Conservation (phyloP, 2,888 invertebrate species). For the Pegoplata infirma region DNA sequence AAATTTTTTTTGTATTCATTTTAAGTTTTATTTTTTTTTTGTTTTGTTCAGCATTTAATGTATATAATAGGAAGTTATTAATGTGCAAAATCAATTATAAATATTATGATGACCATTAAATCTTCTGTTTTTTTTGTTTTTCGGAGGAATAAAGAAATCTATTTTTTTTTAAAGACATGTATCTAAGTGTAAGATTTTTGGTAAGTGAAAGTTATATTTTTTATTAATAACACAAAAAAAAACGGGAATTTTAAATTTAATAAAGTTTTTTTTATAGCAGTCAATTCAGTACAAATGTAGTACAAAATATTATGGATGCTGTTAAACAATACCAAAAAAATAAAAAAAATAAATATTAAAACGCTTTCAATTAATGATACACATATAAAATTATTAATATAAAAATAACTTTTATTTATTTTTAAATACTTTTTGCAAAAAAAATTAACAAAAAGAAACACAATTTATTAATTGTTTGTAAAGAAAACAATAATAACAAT, state of each 20-base stretch:
- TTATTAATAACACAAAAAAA: background rate
- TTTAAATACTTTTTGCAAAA: background rate
- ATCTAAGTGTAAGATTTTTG: background rate
- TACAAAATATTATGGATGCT: background rate
- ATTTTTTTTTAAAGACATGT: background rate
- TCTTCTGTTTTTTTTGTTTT: background rate
- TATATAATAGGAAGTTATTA: conserved; percentile 28
- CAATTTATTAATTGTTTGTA: background rate
- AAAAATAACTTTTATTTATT: background rate
- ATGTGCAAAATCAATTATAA: conserved; percentile 41
- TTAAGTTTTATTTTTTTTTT: background rate
- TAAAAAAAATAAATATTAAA: no score
- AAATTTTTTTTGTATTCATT: background rate
- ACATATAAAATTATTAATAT: background rate
- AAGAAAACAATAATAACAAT: background rate
- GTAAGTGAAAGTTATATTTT: conserved; percentile 20
- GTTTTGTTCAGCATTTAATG: no score
- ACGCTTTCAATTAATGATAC: conserved; percentile 21
- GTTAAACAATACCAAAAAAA: background rate
- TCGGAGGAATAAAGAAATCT: background rate
- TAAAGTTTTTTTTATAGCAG: background rate
- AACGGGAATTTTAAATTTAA: background rate
- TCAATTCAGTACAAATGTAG: background rate
- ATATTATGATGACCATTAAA: conserved; percentile 21
- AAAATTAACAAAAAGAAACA: background rate